Evolutionary conservation across 2,888 invertebrate genomes (phyloP), one percentile per base, ranked within the genome.

Genomic region (Trichacis sp.): DNA sequence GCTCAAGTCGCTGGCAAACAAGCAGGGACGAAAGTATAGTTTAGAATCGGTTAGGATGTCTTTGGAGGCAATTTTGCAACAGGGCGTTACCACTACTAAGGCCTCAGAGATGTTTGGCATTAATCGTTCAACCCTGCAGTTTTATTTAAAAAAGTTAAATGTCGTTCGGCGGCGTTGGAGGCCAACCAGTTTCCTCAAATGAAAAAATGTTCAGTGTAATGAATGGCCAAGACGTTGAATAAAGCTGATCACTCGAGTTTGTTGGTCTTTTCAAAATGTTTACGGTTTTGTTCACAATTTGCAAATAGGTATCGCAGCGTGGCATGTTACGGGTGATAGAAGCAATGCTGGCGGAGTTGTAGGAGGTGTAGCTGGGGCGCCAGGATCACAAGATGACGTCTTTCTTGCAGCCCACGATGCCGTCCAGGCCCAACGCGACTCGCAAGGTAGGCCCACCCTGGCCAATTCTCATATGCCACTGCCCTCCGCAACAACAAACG

Each of bases 281-380:
- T 52, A 62, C 56, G 63, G 20, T 58, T 18, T 55, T 58, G 45
- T 67, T 65, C n/a, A n/a, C n/a, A n/a, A n/a, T n/a, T n/a, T n/a
- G n/a, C n/a, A n/a, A n/a, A n/a, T 87, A 93, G 94, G 93, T 88
- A 92, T 93, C 87, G 91, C 91, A 81, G 87, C 89, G 87, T 94
- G 94, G 94, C 94, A 93, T 86, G 91, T 93, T 88, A 90, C 91
- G 85, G 89, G 91, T 84, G 88, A 88, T 87, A 87, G 89, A 87
- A 79, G 82, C 29, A 83, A 81, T 50, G 83, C 79, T 48, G 80
- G 78, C 60, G 46, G 24, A 24, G 80, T 79, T 43, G 75, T 79
- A 49, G 83, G 78, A 55, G n/a, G n/a, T n/a, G n/a, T n/a, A n/a
- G 77, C 77, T 40, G 82, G 83, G 59, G 79, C 78, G 54, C 79